These are phyloP conservation scores for Verasper variegatus DNA, from an alignment of 2,113 vertebrate species.

Conservation along the genomic window DNA sequence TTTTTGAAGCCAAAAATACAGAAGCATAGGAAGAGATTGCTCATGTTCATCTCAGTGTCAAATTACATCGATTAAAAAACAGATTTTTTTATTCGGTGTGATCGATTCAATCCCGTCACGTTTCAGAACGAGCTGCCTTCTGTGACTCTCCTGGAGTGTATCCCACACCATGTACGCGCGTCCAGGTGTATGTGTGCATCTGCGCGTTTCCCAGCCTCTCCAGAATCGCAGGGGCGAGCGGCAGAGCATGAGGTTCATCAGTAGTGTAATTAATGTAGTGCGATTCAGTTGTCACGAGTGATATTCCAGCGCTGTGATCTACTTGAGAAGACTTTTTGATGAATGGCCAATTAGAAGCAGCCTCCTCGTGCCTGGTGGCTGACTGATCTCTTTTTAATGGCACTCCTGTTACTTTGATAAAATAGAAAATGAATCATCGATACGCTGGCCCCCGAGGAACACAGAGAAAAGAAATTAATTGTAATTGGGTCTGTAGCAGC, in stretches of 20 bases:
- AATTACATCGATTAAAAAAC: slow-evolving; percentile 14
- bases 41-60: slow-evolving; percentile 31
- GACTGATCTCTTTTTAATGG: slow-evolving; percentile 85
- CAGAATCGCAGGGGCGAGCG: slow-evolving; percentile 12
- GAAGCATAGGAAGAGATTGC: slow-evolving; percentile 25
- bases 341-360: slow-evolving; percentile 83
- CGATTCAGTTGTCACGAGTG: slow-evolving; percentile 77
- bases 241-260: slow-evolving; percentile 70
- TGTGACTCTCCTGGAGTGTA: background rate
- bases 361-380: slow-evolving; percentile 78
- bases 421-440: slow-evolving; percentile 84
- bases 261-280: slow-evolving; percentile 77
- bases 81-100: background rate
- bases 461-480: slow-evolving; percentile 63
- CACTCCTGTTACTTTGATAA: slow-evolving; percentile 84
- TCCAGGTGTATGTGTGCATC: slow-evolving; percentile 47
- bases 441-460: slow-evolving; percentile 68
- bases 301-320: slow-evolving; percentile 74
- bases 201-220: slow-evolving; percentile 19
- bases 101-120: slow-evolving; percentile 1
- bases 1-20: slow-evolving; percentile 53
- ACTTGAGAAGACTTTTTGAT: slow-evolving; percentile 82
- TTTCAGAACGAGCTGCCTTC: background rate
- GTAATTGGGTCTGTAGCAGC: slow-evolving; percentile 70
- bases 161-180: slow-evolving; percentile 16